Evolutionary conservation across 2,888 invertebrate genomes (phyloP), one percentile per base, ranked within the genome.

Genomic region (Drosophila fungiperda): DNA sequence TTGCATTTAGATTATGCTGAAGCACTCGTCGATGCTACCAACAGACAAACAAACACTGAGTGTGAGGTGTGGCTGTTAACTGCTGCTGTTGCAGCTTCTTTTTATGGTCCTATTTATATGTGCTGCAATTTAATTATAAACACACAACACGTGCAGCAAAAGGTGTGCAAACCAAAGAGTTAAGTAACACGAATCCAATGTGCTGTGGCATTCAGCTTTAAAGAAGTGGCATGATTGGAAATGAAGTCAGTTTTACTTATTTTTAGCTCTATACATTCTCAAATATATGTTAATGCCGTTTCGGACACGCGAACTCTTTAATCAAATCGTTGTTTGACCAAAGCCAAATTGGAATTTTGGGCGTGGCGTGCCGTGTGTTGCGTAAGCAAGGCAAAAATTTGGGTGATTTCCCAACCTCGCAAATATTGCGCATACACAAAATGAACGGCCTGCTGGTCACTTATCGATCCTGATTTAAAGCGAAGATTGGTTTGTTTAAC

Each of bases 71-170:
- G 45, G 59, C 11, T 42, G 42, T 20, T 42, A 42, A 42, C 23
- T 45, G 3, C 45, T 45, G 45, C 15, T 45, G 63, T 42, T 69
- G 65, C 66, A 62, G 66, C 58, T 42, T 45, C 33, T 74, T 55
- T 54, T 63, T 54, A 48, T 59, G 59, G 38, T 50, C 48, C 50
- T 68, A 82, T 82, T 82, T 70, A 81, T 79, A 73, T 76, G 81
- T 61, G 54, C 80, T 62, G 84, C 85, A 80, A 76, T 85, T 85
- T 87, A 89, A 85, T 85, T 85, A 87, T 82, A 85, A 89, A 84
- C 82, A 85, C 78, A 87, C 85, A 82, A 73, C 89, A 82, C 87
- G 87, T 87, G 80, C 53, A 65, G 63, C 49, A 59, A 75, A 64
- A 88, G 79, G 89, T 84, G 84, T 78, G 82, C 82, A 77, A 73